A percentile compares a stretch with the other conserved stretches of the same genome.
Evolutionary conservation across 2,888 invertebrate species (phyloP).

Genomic region (Geophilus truncorum): DNA sequence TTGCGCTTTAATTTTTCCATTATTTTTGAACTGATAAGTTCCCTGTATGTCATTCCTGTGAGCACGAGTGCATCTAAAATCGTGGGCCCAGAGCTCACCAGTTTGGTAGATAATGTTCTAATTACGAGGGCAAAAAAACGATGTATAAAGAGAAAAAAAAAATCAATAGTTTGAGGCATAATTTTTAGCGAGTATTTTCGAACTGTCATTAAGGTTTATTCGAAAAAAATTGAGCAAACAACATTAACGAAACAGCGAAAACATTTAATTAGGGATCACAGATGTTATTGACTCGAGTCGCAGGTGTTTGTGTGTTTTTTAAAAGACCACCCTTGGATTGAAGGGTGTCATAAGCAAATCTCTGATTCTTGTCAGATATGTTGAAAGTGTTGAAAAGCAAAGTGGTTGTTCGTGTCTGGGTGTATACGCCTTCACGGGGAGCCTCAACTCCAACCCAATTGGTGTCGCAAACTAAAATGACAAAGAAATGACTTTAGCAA

Average conservation of each 20-base stretch:
- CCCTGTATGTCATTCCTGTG: too few species aligned
- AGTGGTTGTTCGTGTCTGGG: slow-evolving; percentile 16
- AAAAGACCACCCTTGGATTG: not conserved
- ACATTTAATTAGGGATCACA: not conserved
- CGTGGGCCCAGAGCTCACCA: too few species aligned
- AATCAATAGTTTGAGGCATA: not conserved
- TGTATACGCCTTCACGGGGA: not conserved
- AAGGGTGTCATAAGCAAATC: slow-evolving; percentile 7
- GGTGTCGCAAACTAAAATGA: not conserved
- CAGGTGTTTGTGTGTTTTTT: not conserved
- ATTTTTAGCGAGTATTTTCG: too few species aligned
- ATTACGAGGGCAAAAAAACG: too few species aligned
- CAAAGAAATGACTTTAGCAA: not conserved
- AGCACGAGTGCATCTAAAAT: too few species aligned
- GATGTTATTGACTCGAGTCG: not conserved
- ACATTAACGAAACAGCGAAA: not conserved
- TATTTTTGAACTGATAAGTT: too few species aligned
- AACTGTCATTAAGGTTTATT: not conserved
- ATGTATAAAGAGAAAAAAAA: too few species aligned
- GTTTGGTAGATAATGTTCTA: too few species aligned
- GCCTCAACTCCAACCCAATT: not conserved
- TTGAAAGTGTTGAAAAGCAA: slow-evolving; percentile 20
- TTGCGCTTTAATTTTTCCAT: too few species aligned
- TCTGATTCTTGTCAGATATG: slow-evolving; percentile 7
- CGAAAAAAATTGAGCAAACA: not conserved